Percentiles rank a stretch among this genome's conserved stretches.
Evolutionary conservation across 2,113 vertebrate genomes (phyloP).

Genomic region (Nerophis lumbriciformis): DNA sequence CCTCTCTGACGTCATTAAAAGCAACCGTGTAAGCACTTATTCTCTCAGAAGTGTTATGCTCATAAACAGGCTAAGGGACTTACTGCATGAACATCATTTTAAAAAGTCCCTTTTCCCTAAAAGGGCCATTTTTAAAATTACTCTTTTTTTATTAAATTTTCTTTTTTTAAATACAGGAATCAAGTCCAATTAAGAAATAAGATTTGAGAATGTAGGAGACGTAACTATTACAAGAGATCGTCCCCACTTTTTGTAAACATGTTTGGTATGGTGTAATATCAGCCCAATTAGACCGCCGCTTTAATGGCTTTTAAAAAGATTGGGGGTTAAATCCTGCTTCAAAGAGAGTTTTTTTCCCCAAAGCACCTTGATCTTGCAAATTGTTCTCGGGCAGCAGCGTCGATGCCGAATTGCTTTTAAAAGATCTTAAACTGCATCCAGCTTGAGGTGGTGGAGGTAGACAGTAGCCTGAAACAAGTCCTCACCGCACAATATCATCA

Average conservation of each 20-base stretch:
- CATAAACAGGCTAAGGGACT: too few species aligned
- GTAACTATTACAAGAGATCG: constrained; percentile 50
- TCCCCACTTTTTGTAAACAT: constrained; percentile 62
- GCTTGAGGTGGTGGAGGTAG: constrained; percentile 55
- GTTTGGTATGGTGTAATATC: constrained; percentile 68
- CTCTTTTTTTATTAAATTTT: background rate
- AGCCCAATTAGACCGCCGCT: constrained; percentile 62
- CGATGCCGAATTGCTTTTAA: constrained; percentile 65
- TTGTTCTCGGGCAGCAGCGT: constrained; percentile 61
- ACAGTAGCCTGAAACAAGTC: constrained; percentile 40
- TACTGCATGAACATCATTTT: too few species aligned
- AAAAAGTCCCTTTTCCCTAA: too few species aligned
- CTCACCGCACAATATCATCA: constrained; percentile 29
- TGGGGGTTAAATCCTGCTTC: constrained; percentile 65
- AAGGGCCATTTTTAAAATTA: too few species aligned
- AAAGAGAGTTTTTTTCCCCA: constrained; percentile 56
- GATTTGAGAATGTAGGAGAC: constrained; percentile 40
- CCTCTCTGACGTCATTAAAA: too few species aligned
- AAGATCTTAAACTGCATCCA: constrained; percentile 65
- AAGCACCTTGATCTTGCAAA: constrained; percentile 69
- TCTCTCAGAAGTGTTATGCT: too few species aligned
- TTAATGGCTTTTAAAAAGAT: constrained; percentile 61
- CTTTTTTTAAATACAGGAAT: background rate
- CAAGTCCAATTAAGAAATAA: constrained; percentile 44
- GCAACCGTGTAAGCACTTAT: too few species aligned